phyloP scores from a whole-genome alignment of 2,113 vertebrate species.

The Python bivittatus region DNA sequence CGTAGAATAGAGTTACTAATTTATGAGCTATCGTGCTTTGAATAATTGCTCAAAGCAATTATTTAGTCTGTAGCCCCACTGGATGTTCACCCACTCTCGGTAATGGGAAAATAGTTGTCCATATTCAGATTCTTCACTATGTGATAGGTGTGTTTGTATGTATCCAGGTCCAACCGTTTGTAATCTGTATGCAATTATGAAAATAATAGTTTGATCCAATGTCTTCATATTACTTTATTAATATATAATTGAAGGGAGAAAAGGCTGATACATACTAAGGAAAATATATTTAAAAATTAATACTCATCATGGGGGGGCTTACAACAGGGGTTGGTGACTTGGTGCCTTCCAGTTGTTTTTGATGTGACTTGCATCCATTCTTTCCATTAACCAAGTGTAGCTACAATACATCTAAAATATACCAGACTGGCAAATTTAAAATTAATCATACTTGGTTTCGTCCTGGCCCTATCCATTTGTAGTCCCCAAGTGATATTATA shows the following conservation, averaged over 20 bases:
- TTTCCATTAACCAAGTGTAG: neutral
- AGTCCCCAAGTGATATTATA: neutral
- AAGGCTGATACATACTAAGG: neutral
- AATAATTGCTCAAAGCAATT: neutral
- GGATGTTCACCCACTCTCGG: neutral
- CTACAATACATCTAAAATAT: neutral
- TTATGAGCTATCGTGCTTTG: neutral
- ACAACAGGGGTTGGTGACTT: neutral
- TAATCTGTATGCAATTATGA: neutral
- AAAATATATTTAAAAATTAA: neutral
- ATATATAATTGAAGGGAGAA: neutral
- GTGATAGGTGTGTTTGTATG: neutral
- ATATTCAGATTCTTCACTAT: neutral
- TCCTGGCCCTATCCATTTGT: neutral
- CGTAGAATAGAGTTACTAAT: neutral
- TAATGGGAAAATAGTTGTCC: neutral
- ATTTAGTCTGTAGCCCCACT: neutral
- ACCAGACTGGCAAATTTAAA: neutral
- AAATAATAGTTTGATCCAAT: neutral
- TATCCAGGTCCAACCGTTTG: neutral
- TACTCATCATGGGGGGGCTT: neutral
- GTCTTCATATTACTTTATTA: neutral
- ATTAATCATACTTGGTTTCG: neutral
- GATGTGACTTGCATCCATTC: neutral
- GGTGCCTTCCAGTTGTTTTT: neutral